These are phyloP conservation scores for Centropristis striata DNA, from an alignment of 2,113 vertebrate genomes.

Conservation along the genomic window DNA sequence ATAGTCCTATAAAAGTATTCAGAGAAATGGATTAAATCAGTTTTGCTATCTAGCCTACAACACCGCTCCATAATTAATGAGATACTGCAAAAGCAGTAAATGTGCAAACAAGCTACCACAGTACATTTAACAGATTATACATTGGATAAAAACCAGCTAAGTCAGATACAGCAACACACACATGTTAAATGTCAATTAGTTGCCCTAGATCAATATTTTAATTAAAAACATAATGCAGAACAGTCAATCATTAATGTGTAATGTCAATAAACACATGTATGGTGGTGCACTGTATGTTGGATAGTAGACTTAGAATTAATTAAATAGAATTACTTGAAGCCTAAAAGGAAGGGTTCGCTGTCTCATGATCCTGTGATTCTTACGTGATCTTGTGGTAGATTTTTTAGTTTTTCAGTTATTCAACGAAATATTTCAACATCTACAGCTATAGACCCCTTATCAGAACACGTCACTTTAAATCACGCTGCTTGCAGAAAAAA, in stretches of 20 bases:
- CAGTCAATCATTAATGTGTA: background rate
- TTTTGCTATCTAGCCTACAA: constrained; percentile 1
- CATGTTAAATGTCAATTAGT: background rate
- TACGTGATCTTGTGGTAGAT: too few relatives aligned
- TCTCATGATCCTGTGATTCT: too few relatives aligned
- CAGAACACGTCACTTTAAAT: too few relatives aligned
- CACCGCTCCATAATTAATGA: background rate
- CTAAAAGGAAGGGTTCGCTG: too few relatives aligned
- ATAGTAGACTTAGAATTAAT: too few relatives aligned
- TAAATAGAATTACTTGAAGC: too few relatives aligned
- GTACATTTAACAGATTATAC: constrained; percentile 10
- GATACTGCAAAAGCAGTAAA: constrained; percentile 3
- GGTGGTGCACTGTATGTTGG: background rate
- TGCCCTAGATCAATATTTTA: background rate
- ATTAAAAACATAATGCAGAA: background rate
- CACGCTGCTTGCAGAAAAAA: too few relatives aligned
- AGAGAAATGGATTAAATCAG: constrained; percentile 38
- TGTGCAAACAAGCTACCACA: background rate
- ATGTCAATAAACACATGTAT: background rate
- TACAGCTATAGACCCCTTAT: too few relatives aligned
- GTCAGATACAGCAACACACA: background rate
- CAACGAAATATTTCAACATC: too few relatives aligned
- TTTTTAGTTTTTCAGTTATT: too few relatives aligned
- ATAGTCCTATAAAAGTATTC: constrained; percentile 26
- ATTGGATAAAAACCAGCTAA: background rate